Evolutionary conservation across 2,888 invertebrate species (phyloP), one percentile per base, ranked within the genome.

Genomic region (Sabatieria punctata): DNA sequence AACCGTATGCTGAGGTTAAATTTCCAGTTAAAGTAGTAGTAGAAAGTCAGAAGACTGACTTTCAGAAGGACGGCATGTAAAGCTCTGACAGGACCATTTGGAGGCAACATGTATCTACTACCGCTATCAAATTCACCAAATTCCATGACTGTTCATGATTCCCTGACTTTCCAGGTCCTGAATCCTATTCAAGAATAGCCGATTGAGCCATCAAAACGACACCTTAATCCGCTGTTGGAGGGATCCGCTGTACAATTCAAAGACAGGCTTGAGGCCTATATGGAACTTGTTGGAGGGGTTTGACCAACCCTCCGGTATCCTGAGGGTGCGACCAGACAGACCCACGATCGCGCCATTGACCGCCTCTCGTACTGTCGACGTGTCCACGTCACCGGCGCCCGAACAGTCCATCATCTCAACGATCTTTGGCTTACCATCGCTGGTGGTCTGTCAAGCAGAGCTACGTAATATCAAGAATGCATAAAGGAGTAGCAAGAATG

Each of bases 341-440:
- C 91, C 89, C 4, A 65, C 66, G 54, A 89, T 77, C 57, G 69
- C 71, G 30, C 84, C 85, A n/a, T n/a, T n/a, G n/a, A n/a, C n/a
- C 60, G 75, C 73, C 49, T 65, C 71, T 6, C 79, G 78, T 52
- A 81, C 72, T 49, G 78, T 79, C 44, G 80, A 80, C 6, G 86
- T 89, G 67, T 85, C 85, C 47, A 95, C 88, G 75, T 97, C 95
- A 3, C 95, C 97, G 63, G 85, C 82, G 21, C 97, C 97, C 57
- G 85, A 85, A 62, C 89, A 88, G 72, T 97, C 93, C 64, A 80
- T 84, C 50, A 93, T 76, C 67, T 91, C 91, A 60, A 95, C 78
- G 43, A 97, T 79, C 73, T 97, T 97, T 19, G 80, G 77, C 60
- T 82, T 79, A 38, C 89, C 89, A 65, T 85, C 82, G 49, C 80